Conservation (phyloP, 53 echinoderm and acorn worm species). For the Luidia sarsii region DNA sequence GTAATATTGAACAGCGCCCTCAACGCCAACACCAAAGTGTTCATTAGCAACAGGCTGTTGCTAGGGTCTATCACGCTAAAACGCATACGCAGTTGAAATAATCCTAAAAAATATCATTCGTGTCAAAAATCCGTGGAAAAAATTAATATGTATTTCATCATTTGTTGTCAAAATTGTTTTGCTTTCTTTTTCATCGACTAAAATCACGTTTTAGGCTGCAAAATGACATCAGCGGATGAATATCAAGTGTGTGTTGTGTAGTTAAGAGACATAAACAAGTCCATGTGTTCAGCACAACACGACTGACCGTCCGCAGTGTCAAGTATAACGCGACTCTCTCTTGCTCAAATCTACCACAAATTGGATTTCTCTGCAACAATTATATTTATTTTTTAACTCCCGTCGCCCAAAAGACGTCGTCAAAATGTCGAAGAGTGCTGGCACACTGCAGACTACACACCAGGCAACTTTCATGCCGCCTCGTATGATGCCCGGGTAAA, state of each 20-base stretch:
- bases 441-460: conserved; percentile 90
- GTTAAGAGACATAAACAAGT: conserved; percentile 52
- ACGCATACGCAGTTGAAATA: conserved; percentile 1
- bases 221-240: not conserved
- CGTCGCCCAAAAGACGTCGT: not conserved
- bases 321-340: too few species aligned
- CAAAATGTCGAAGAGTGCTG: conserved; percentile 93
- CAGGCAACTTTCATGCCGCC: conserved; percentile 96
- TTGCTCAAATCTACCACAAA: too few species aligned
- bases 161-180: too few species aligned
- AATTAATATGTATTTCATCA: too few species aligned
- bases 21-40: conserved; percentile 12
- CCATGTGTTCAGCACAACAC: conserved; percentile 18
- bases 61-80: conserved; percentile 35
- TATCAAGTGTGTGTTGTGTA: conserved; percentile 2
- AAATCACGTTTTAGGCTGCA: too few species aligned
- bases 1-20: conserved; percentile 59
- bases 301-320: too few species aligned
- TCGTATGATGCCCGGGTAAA: conserved; percentile 95
- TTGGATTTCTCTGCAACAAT: too few species aligned
- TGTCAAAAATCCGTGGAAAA: too few species aligned
- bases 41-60: conserved; percentile 75
- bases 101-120: too few species aligned
- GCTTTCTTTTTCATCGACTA: too few species aligned
- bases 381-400: too few species aligned